These are phyloP conservation scores for Armadillidium nasatum DNA, from an alignment of 1,140 invertebrate species.

Conservation along the genomic window DNA sequence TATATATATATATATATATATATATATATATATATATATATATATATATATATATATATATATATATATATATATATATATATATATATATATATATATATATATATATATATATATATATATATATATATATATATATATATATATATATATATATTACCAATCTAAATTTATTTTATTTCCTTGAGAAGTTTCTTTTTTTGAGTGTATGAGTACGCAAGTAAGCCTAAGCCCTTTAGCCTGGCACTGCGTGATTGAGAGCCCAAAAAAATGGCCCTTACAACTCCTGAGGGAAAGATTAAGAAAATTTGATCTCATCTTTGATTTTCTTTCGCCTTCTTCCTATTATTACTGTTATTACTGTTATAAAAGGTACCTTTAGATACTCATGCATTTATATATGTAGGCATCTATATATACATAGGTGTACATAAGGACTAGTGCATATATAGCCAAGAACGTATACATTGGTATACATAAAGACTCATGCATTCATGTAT, in stretches of 20 bases:
- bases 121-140: slow-evolving; percentile 12
- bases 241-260: not conserved
- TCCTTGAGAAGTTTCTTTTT: no score
- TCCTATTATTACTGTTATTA: not conserved
- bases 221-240: not conserved
- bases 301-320: not conserved
- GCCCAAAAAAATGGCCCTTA: not conserved
- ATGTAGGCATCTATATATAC: no score
- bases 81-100: slow-evolving; percentile 23
- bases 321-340: not conserved
- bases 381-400: no score
- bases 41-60: slow-evolving; percentile 17
- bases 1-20: slow-evolving; percentile 16
- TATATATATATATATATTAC: slow-evolving; percentile 8
- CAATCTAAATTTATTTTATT: not conserved
- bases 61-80: slow-evolving; percentile 1
- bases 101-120: slow-evolving; percentile 23
- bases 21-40: slow-evolving; percentile 13
- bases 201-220: no score
- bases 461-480: no score
- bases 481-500: no score
- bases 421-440: no score
- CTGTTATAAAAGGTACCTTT: not conserved
- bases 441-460: no score
- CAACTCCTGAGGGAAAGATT: not conserved